Evolutionary conservation across 2,113 vertebrate species (phyloP), one percentile per base, ranked within the genome.

Genomic region (Lamprologus sp.): DNA sequence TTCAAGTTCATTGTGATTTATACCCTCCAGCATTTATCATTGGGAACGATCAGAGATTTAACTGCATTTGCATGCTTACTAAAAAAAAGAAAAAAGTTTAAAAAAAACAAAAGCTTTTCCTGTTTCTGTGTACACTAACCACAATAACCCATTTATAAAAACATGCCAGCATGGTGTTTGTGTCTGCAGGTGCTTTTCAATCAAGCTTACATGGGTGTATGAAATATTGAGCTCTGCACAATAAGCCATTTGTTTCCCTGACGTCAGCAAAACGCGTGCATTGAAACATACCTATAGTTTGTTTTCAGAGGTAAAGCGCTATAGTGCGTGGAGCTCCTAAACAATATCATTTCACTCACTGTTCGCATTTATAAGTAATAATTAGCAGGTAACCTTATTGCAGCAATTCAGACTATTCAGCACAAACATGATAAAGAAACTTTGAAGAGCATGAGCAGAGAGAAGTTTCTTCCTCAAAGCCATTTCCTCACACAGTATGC

Each of bases 61-160:
- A 75, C 14, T 47, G 42, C 42, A 28, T 49, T 19, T 75, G 14
- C 2, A 4, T 47, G 68, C 40, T 47, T 75, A 21, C 7, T 45
- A 26, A 8, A 14, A 2, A 5, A 4, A 4, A 3, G 0, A 4
- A 6, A 1, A 15, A 9, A 23, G 42, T 45, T 7, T n/a, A n/a
- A 13, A 55, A 40, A 37, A 9, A 10, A 45, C 5, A 28, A 11
- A 12, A 75, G 4, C 0, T 2, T 19, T 77, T 51, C 73, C 73
- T 77, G 73, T 73, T 45, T 73, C 68, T 7, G 37, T 77, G 9
- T 77, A 51, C 73, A 33, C 73, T 0, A 77, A 51, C 73, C 73
- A 77, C 45, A 51, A 51, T 33, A 77, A 77, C 45, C 26, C 15
- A 77, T 77, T 51, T 77, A 33, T 49, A 51, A 49, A 47, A 77